phyloP scores from a whole-genome alignment of 1,140 invertebrate species.

The Patella vulgata region DNA sequence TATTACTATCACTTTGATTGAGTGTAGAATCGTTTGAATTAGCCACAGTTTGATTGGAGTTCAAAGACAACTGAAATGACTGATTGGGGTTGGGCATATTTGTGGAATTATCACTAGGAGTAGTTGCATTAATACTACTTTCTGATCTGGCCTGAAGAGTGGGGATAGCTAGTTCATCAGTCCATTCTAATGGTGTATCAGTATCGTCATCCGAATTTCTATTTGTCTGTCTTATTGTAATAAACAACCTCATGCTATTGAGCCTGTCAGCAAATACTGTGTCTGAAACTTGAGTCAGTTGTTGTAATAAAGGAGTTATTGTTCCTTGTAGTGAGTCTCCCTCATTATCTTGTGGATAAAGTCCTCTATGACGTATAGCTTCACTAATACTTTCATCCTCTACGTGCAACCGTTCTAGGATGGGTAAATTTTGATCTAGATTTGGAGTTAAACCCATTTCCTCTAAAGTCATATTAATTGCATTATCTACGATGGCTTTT shows the following conservation, averaged over 20 bases:
- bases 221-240: no score
- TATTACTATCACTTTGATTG: no score
- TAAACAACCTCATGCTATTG: not conserved
- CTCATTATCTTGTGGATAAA: slow-evolving; percentile 41
- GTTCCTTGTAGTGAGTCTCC: not conserved
- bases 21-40: no score
- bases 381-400: slow-evolving; percentile 76
- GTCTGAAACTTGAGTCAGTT: slow-evolving; percentile 9
- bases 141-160: no score
- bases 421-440: slow-evolving; percentile 69
- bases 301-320: slow-evolving; percentile 3
- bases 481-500: slow-evolving; percentile 78
- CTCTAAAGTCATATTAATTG: slow-evolving; percentile 76
- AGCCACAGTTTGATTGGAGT: no score
- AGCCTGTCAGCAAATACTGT: slow-evolving; percentile 3
- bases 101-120: no score
- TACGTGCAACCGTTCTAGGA: slow-evolving; percentile 71
- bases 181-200: no score
- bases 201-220: no score
- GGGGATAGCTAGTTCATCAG: no score
- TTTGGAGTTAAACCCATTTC: slow-evolving; percentile 70
- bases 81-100: no score
- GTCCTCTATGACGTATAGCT: slow-evolving; percentile 74
- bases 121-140: no score
- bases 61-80: no score